Percentiles rank a stretch among this genome's conserved stretches.
Conservation (phyloP, 2,113 vertebrate species). For the Lota lota region DNA sequence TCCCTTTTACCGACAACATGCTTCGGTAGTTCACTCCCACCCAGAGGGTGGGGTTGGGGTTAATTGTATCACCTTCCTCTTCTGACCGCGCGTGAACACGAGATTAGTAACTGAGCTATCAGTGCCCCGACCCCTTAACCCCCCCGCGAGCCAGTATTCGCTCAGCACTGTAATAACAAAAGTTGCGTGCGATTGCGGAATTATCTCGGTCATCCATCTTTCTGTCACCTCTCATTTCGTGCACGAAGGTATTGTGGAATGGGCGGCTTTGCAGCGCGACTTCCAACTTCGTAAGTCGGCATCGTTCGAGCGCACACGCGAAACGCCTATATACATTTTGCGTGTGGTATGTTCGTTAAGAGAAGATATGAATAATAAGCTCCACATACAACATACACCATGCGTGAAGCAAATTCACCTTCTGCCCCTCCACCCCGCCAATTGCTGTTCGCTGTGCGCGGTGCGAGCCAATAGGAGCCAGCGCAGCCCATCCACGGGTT, state of each 20-base stretch:
- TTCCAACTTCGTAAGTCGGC: constrained; percentile 10
- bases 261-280: no score
- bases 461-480: constrained; percentile 22
- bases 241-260: constrained; percentile 61
- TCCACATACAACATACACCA: constrained; percentile 62
- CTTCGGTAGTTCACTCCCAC: background rate
- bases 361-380: constrained; percentile 59
- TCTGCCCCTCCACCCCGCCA: constrained; percentile 21
- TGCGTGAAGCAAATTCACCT: constrained; percentile 60
- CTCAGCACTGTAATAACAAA: constrained; percentile 63
- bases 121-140: constrained; percentile 15
- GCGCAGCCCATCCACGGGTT: constrained; percentile 64
- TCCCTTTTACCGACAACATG: background rate
- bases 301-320: constrained; percentile 26
- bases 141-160: constrained; percentile 31
- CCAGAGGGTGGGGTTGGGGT: background rate
- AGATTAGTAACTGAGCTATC: constrained; percentile 72
- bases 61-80: constrained; percentile 60
- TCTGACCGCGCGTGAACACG: constrained; percentile 51
- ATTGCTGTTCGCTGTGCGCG: constrained; percentile 42
- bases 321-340: constrained; percentile 9
- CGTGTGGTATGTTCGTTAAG: constrained; percentile 24
- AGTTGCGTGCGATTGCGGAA: constrained; percentile 70
- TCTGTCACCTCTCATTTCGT: constrained; percentile 63
- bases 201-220: constrained; percentile 74